Evolutionary conservation across 2,888 invertebrate genomes (phyloP), one percentile per base, ranked within the genome.

Genomic region (Spilosoma lubricipeda): DNA sequence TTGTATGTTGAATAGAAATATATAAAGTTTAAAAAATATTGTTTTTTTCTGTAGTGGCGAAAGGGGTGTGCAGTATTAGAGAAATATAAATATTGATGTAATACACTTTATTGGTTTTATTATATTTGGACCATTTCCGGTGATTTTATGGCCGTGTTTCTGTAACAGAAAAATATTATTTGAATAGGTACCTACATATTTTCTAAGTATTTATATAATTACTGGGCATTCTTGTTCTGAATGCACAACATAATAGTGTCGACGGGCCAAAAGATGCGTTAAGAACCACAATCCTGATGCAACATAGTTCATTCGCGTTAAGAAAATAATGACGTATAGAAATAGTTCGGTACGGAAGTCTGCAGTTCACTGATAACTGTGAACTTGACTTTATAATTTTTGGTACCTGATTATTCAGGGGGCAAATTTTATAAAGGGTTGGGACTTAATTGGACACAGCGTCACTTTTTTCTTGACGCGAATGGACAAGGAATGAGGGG

Each of bases 1-100:
- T 93, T 93, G 92, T 92, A 92, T 92, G 93, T 93, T 94, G 91
- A 90, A 93, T 94, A 93, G 92, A 93, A 90, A 93, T 93, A 93
- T 92, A 92, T 90, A 92, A 92, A 90, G 89, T 92, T 93, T 87
- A 91, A 90, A 91, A 91, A 82, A 71, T 83, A 89, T 90, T 89
- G 76, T 81, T 91, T 93, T 92, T 91, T 90, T 93, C 91, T 89
- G 88, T 92, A 92, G 92, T 90, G 86, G 87, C 88, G 83, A 87
- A 39, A 59, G 89, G 87, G 85, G 88, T 88, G 88, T 90, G 93
- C 93, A 94, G 92, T 94, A 93, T 94, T 94, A 92, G 88, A 92
- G 88, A 91, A 92, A 94, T 94, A 94, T 94, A 94, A 92, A 91
- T 91, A 90, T 91, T 90, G 87, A 89, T 92, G 90, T 87, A 90